Conservation (phyloP, 2,888 invertebrate species). For the Gandaritis pyraliata region DNA sequence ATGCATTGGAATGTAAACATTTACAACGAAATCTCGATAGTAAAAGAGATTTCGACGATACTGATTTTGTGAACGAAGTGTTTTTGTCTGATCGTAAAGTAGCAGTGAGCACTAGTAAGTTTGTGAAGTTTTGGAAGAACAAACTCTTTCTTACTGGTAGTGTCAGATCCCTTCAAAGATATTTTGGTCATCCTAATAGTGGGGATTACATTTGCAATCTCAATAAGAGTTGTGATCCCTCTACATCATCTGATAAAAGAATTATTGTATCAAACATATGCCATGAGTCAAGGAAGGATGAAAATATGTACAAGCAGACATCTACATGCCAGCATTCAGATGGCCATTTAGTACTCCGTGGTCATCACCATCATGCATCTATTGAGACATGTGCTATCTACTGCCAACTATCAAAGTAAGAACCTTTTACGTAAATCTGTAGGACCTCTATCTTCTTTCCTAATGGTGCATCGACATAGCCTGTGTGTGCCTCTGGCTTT, state of each 20-base stretch:
- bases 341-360: constrained; percentile 74
- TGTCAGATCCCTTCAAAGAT: constrained; percentile 74
- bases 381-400: constrained; percentile 78
- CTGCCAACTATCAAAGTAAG: constrained; percentile 79
- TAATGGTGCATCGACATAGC: no score
- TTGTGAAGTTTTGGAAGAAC: constrained; percentile 80
- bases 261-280: constrained; percentile 48
- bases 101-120: constrained; percentile 70
- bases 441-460: not conserved
- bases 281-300: constrained; percentile 64
- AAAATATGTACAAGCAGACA: constrained; percentile 57
- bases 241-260: constrained; percentile 62
- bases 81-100: constrained; percentile 72
- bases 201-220: constrained; percentile 66
- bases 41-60: constrained; percentile 72
- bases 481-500: no score
- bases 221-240: constrained; percentile 62
- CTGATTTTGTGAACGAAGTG: constrained; percentile 74
- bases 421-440: constrained; percentile 4
- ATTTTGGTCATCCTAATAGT: constrained; percentile 70
- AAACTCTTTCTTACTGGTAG: constrained; percentile 76
- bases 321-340: constrained; percentile 75
- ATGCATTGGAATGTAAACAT: constrained; percentile 78
- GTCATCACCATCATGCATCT: constrained; percentile 76
- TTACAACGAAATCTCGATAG: constrained; percentile 74